Conservation (phyloP, 2,113 vertebrate species). For the Dunckerocampus dactyliophorus region DNA sequence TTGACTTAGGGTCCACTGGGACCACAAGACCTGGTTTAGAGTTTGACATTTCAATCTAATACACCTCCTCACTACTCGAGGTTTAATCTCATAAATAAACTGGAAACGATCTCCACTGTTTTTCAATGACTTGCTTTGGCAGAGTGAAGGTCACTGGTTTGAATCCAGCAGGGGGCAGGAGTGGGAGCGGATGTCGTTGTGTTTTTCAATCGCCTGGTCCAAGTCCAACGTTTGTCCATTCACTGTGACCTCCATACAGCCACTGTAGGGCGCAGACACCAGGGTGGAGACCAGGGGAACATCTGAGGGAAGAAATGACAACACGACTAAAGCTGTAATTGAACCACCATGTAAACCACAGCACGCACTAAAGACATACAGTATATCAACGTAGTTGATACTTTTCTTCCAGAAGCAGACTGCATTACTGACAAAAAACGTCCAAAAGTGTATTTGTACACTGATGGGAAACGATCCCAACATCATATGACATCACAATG, state of each 20-base stretch:
- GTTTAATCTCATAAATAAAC: constrained; percentile 13
- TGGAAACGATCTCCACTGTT: constrained; percentile 30
- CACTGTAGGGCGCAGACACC: constrained; percentile 85
- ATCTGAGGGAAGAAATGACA: constrained; percentile 65
- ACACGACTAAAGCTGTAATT: neutral
- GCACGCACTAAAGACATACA: no score
- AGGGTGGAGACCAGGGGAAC: constrained; percentile 84
- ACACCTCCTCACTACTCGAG: no score
- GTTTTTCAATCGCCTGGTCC: constrained; percentile 86
- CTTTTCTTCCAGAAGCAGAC: no score
- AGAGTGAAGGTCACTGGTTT: constrained; percentile 45
- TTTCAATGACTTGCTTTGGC: constrained; percentile 24
- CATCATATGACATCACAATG: no score
- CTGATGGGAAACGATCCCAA: no score
- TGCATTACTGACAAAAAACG: no score
- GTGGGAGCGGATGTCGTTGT: constrained; percentile 90
- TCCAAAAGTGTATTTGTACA: no score
- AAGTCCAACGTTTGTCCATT: constrained; percentile 78
- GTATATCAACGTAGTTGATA: no score
- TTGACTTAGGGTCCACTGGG: constrained; percentile 34
- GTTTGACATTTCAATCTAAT: constrained; percentile 41
- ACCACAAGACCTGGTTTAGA: constrained; percentile 14
- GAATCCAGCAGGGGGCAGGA: constrained; percentile 83
- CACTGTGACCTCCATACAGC: constrained; percentile 87
- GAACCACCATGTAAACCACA: neutral